Conservation (phyloP, 2,888 invertebrate species). For the Syrphus vitripennis region DNA sequence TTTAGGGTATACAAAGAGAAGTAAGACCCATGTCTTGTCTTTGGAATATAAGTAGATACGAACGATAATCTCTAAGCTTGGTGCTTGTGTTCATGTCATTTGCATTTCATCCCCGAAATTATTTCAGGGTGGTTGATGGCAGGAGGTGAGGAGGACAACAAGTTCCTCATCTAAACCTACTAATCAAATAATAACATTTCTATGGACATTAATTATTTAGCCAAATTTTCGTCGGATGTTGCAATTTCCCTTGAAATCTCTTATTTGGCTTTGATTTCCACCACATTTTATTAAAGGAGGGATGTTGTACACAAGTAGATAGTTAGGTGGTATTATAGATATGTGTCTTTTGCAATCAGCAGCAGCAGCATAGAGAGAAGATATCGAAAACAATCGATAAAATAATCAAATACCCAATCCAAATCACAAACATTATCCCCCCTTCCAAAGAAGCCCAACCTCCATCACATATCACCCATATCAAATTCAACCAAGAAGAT, state of each 20-base stretch:
- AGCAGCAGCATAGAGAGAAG: conserved; percentile 2
- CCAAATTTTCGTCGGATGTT: conserved; percentile 57
- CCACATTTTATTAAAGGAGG: background rate
- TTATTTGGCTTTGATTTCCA: conserved; percentile 5
- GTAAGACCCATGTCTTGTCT: conserved; percentile 1
- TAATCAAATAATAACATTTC: conserved; percentile 68
- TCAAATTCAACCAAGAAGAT: background rate
- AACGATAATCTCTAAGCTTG: conserved; percentile 24
- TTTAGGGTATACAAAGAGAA: background rate
- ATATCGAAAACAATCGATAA: conserved; percentile 60
- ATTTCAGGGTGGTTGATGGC: background rate
- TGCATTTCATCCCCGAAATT: conserved; percentile 35
- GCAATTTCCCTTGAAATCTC: conserved; percentile 33
- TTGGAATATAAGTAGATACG: background rate
- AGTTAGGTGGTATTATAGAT: background rate
- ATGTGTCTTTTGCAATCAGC: conserved; percentile 1
- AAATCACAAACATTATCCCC: conserved; percentile 13
- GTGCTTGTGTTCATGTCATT: conserved; percentile 37
- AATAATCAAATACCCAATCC: conserved; percentile 46
- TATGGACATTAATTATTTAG: conserved; percentile 61
- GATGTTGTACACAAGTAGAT: background rate
- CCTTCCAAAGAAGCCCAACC: conserved; percentile 11
- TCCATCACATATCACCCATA: too few species aligned
- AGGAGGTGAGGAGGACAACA: background rate
- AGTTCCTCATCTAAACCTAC: background rate